These are phyloP conservation scores for Allolobophora icterica DNA, from an alignment of 2,888 invertebrate species.

Conservation along the genomic window DNA sequence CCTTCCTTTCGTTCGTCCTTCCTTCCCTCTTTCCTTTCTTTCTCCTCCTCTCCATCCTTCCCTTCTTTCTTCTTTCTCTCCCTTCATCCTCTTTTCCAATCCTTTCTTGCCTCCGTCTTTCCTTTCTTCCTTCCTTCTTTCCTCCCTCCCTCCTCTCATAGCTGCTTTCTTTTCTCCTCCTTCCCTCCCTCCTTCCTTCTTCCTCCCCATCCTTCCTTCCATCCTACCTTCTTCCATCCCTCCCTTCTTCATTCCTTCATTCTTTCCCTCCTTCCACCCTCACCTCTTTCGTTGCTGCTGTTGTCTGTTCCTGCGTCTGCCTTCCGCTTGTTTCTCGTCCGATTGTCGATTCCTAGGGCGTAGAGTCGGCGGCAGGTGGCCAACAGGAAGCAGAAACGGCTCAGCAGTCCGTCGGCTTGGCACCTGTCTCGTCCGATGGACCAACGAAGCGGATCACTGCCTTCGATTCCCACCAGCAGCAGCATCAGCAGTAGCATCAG, in stretches of 20 bases:
- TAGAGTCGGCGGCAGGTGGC: background rate
- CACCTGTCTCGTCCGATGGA: background rate
- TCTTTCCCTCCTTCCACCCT: background rate
- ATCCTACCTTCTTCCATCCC: background rate
- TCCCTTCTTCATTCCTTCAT: background rate
- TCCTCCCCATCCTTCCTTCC: background rate
- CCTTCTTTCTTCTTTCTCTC: background rate
- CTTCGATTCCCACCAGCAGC: background rate
- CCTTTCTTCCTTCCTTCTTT: too few species aligned
- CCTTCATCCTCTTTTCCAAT: background rate
- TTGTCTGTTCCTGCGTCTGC: background rate
- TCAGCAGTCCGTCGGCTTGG: conserved; percentile 5
- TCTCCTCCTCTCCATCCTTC: background rate
- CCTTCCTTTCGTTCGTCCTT: too few species aligned
- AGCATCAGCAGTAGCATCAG: background rate
- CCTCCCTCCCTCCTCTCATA: background rate
- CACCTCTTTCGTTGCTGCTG: background rate
- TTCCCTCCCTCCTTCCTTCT: background rate
- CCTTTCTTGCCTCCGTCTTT: too few species aligned
- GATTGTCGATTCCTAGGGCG: background rate
- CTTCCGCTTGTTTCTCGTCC: background rate
- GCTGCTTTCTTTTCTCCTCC: background rate
- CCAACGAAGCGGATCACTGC: background rate
- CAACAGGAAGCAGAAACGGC: background rate
- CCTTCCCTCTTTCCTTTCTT: too few species aligned